Evolutionary conservation across 2,888 invertebrate genomes (phyloP), one percentile per base, ranked within the genome.

Genomic region (Xanthorhoe designata): DNA sequence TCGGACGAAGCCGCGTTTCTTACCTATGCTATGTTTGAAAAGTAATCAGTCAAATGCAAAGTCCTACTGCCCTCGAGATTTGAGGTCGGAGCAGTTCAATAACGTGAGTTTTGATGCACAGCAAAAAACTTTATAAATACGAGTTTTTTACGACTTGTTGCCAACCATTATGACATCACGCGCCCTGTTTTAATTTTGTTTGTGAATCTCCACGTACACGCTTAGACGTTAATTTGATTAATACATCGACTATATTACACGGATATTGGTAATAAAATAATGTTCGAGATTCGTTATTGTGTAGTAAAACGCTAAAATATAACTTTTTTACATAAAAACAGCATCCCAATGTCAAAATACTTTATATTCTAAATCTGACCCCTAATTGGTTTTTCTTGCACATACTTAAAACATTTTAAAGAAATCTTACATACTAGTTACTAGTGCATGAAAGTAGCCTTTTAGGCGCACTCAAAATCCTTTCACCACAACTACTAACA

Each of bases 101-200:
- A 18, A 17, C 45, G 54, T 49, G 47, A 51, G 35, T 9, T 29
- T 47, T 45, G 57, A 59, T 62, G n/a, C 45, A 38, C 35, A 60
- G 45, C 53, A 68, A 63, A 42, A 70, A 69, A 56, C 57, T 24
- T 32, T 66, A 61, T 66, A 61, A 60, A 67, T 65, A 72, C 66
- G 13, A 13, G 67, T 67, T 70, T 72, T 70, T 70, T 68, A 69
- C 66, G 64, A 59, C 64, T 47, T 54, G 58, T 58, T 66, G 35
- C 50, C 7, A 57, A 24, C 47, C 52, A 50, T 35, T n/a, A 15
- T 73, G 71, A 73, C 69, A 68, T 73, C 71, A 71, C 19, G 57
- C 18, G 57, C 47, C 68, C 68, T 42, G 64, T 69, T 69, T 69
- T 66, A 69, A 70, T 70, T 56, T 64, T 69, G 66, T 69, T 68